Conservation (phyloP, 2,113 vertebrate genomes). For the Limnothrissa miodon region DNA sequence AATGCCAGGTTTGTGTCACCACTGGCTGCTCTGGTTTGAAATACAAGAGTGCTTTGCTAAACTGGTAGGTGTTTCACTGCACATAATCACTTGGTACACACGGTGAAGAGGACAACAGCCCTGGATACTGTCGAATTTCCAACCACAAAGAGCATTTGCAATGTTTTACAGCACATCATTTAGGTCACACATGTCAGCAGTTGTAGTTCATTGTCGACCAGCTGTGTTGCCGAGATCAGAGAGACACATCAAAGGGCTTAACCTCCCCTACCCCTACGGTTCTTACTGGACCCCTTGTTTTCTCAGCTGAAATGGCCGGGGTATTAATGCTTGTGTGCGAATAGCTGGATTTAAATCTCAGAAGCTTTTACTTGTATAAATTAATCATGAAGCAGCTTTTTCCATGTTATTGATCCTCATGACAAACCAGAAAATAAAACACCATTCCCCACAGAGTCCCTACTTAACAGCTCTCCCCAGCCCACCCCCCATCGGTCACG, state of each 20-base stretch:
- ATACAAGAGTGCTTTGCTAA: not conserved
- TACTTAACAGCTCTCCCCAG: not conserved
- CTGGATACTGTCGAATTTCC: not conserved
- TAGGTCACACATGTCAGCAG: not conserved
- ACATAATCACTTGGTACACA: no score
- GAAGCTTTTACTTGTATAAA: conserved; percentile 57
- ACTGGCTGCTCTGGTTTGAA: not conserved
- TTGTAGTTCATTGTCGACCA: not conserved
- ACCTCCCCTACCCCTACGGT: not conserved
- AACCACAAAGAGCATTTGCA: not conserved
- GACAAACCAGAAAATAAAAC: conserved; percentile 60
- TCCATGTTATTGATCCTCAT: conserved; percentile 63
- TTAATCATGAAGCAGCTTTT: conserved; percentile 61
- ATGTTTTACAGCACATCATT: not conserved
- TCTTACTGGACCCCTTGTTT: not conserved
- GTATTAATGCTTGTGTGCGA: not conserved
- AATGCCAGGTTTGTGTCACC: not conserved
- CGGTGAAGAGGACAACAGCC: not conserved
- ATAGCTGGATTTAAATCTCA: conserved; percentile 20
- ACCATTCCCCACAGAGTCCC: not conserved
- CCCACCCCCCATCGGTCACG: not conserved
- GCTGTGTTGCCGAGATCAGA: not conserved
- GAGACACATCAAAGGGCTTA: not conserved
- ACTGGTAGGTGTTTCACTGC: no score
- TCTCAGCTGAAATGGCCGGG: not conserved